Evolutionary conservation across 2,113 vertebrate genomes (phyloP), one percentile per base, ranked within the genome.

Genomic region (Circaetus cinerascens): DNA sequence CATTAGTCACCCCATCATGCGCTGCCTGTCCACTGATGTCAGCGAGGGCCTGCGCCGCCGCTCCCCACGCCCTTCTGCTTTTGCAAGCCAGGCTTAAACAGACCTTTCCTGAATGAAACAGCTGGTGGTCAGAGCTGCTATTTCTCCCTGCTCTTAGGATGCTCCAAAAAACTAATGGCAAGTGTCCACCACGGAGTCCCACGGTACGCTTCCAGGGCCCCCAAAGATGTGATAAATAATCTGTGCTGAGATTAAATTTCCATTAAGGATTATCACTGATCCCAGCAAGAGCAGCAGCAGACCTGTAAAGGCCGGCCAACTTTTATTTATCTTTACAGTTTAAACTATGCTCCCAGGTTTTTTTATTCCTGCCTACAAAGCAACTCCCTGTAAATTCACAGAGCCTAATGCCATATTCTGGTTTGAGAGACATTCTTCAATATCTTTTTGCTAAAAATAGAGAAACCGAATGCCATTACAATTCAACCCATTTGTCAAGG

Each of bases 41-140:
- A 96, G 81, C 0, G 9, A 67, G 67, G 63, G 69, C 79, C 87
- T 0, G 4, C 10, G 25, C 73, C 1, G 2, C 48, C 0, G 1
- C 87, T 91, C 76, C 86, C 96, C 96, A 96, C 95, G 62, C 95
- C 94, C 96, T 95, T 93, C 94, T 96, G 90, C 94, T 95, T 92
- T 87, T 95, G 69, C 78, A 97, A 97, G 50, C 23, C 53, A 36
- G 88, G 66, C 50, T 93, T 45, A 43, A 69, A 63, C 75, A 89
- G 79, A 59, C 81, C 76, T 91, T 41, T 90, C 84, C 92, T 74
- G 75, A 73, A 21, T 30, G n/a, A 86, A 93, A 78, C 67, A 94
- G 80, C 8, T 2, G 0, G 56, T 23, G 84, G 48, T 51, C 59
- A 69, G 75, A 76, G 57, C 62, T 55, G 36, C 45, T 72, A 11